Base-by-base conservation (phyloP, 2,888 invertebrate species). In the Troglohyphantes excavatus region DNA sequence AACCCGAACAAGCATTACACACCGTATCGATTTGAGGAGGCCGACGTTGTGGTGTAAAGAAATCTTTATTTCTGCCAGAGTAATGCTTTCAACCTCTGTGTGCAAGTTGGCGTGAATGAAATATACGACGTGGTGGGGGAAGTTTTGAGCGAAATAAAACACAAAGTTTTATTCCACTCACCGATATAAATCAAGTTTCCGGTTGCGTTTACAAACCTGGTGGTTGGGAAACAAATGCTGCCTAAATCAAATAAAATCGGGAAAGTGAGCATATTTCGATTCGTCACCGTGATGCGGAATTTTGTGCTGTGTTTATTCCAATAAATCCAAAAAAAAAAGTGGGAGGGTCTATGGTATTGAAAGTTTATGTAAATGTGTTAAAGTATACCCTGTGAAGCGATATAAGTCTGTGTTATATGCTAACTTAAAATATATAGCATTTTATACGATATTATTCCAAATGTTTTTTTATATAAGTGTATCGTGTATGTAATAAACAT, bases 181-280 rank as follows among this genome's bases (percentile, higher is more conserved):
- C 13, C 67, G 83, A 83, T 83, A 83, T 83, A 83, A 83, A 83
- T 83, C 83, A 83, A 83, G 43, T 83, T 82, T 43, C 63, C 53
- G 27, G 61, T 63, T 63, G 26, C 83, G 53, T 19, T 73, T 72
- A 83, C 83, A 43, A 73, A 13, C 27, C 23, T 79, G n/a, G 59
- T 39, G 53, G 63, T 23, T n/a, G 23, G 26, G 72, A 43, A 63
- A 83, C 81, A 82, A 82, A 82, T 82, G 67, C 21, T 27, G 70
- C 70, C 43, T 9, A 61, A 61, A 63, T 72, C 72, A 72, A 70
- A 72, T 63, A 63, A 63, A 83, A 73, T 61, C 3, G 33, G 59
- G 29, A 73, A 27, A 63, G 13, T 27, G n/a, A 23, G 26, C 23
- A 53, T 19, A 29, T 83, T 39, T 63, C 61, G 70, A 83, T 83